Evolutionary conservation across 2,888 invertebrate genomes (phyloP).

Genomic region (Alviniconcha strummeri): DNA sequence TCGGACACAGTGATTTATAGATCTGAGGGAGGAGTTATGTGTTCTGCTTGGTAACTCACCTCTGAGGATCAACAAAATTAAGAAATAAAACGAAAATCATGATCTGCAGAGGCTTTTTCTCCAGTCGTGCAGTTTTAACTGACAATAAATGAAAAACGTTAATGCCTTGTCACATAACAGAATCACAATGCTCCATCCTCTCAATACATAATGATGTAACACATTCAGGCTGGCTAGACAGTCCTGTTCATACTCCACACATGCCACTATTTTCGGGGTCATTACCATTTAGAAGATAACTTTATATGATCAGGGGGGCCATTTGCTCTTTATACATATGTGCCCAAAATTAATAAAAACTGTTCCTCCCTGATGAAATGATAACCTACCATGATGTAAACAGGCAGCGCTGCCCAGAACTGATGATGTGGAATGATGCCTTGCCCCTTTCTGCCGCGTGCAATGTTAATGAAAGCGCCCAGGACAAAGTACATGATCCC

Average conservation of each 20-base stretch:
- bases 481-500: conserved; percentile 40
- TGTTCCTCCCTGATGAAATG: no score
- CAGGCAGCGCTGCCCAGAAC: conserved; percentile 42
- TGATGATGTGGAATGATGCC: conserved; percentile 37
- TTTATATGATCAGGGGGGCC: no score
- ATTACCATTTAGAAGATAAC: no score
- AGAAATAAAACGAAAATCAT: background rate
- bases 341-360: no score
- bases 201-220: no score
- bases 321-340: no score
- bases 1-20: background rate
- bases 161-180: no score
- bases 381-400: conserved; percentile 40
- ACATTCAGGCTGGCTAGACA: no score
- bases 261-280: no score
- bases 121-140: background rate
- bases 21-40: background rate
- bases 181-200: no score
- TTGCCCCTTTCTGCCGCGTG: conserved; percentile 35
- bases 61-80: background rate
- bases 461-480: conserved; percentile 39
- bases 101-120: background rate
- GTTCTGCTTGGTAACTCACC: background rate
- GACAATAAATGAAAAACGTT: background rate
- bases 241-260: no score